Conservation (phyloP, 2,888 invertebrate species). For the Notodonta dromedarius region DNA sequence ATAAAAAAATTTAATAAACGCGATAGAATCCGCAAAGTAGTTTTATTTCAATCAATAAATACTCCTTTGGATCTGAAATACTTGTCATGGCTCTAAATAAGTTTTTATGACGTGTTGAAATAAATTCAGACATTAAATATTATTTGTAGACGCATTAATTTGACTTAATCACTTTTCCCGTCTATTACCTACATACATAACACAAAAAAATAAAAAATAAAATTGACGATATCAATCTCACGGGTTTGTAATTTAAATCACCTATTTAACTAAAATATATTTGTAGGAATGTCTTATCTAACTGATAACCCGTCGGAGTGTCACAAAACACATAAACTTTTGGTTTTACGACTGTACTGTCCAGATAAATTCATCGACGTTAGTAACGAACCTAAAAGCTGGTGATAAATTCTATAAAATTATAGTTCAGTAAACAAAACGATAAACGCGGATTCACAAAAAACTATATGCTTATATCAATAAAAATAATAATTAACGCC, state of each 20-base stretch:
- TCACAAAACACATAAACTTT: slow-evolving; percentile 55
- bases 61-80: no score
- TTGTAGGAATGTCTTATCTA: slow-evolving; percentile 44
- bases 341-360: slow-evolving; percentile 46
- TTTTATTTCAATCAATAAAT: no score
- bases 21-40: no score
- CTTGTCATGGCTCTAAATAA: neutral
- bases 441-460: slow-evolving; percentile 17
- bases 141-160: neutral
- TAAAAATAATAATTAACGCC: slow-evolving; percentile 30
- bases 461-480: slow-evolving; percentile 13
- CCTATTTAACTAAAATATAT: slow-evolving; percentile 8
- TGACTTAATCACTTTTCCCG: neutral
- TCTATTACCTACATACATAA: neutral
- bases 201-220: neutral
- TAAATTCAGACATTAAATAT: neutral
- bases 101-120: slow-evolving; percentile 1
- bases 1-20: no score
- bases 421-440: slow-evolving; percentile 18
- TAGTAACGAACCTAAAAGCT: slow-evolving; percentile 25
- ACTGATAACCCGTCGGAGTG: slow-evolving; percentile 50
- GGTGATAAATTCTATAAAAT: slow-evolving; percentile 32
- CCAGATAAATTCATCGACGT: slow-evolving; percentile 45
- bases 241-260: slow-evolving; percentile 32
- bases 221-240: slow-evolving; percentile 14